Percentiles rank a stretch among this genome's conserved stretches.
phyloP scores from a whole-genome alignment of 2,888 invertebrate genomes.

The Alloscopus bannaensis region DNA sequence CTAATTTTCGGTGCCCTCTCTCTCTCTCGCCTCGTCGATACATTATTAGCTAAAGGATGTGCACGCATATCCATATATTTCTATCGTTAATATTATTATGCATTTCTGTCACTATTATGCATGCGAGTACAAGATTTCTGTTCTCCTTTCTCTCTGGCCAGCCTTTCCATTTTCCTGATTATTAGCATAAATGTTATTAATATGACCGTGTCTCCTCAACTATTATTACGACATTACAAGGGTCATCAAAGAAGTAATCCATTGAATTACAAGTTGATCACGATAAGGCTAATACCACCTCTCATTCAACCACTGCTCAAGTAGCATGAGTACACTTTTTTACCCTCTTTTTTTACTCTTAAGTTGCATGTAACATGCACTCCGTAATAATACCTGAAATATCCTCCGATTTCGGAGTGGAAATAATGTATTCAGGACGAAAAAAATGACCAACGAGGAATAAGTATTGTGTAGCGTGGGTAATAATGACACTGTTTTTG shows the following conservation, averaged over 20 bases:
- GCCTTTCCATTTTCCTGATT: conserved; percentile 31
- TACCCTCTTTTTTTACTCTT: neutral
- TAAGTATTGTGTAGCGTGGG: neutral
- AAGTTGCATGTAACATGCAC: conserved; percentile 5
- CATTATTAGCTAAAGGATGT: no score
- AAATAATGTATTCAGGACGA: neutral
- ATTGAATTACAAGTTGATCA: conserved; percentile 37
- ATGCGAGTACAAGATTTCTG: no score
- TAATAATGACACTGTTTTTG: conserved; percentile 15
- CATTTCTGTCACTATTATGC: conserved; percentile 19
- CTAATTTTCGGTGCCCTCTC: conserved; percentile 10
- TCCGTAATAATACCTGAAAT: neutral
- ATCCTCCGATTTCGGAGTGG: neutral
- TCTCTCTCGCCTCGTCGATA: neutral
- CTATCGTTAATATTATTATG: conserved; percentile 21
- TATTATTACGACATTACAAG: conserved; percentile 54
- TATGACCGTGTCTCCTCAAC: conserved; percentile 19
- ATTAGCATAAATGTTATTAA: conserved; percentile 36
- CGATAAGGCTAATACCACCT: neutral
- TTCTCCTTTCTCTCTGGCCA: neutral
- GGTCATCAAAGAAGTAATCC: conserved; percentile 53
- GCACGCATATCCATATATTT: no score
- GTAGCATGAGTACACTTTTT: neutral
- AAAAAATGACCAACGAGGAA: conserved; percentile 12
- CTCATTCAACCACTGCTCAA: conserved; percentile 1